Base-by-base conservation (phyloP, 2,113 vertebrate species). In the Henicopernis longicauda region DNA sequence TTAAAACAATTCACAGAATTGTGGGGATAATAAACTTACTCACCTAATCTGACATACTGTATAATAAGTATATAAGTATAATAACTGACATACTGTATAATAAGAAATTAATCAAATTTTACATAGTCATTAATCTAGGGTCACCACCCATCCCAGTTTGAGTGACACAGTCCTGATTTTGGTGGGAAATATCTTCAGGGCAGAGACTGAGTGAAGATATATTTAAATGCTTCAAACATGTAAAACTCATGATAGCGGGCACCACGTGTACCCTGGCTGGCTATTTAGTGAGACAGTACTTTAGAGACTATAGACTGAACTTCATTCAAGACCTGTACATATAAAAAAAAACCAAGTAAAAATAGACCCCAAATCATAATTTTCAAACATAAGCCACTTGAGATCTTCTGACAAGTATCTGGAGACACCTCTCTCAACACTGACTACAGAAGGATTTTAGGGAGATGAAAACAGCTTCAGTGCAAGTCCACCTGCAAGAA, bases 211-310 rank as follows among this genome's bases (percentile, higher is more conserved):
- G 52, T 15, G 44, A 86, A 67, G 13, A 82, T 72, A 85, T 72
- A 91, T 38, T 85, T 66, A 88, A 91, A 77, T 32, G 6, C 16
- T 54, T 49, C 13, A 54, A 74, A 62, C 9, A n/a, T 42, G 21
- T 61, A 57, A 74, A 91, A 71, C 9, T 29, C 40, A 17, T 18
- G 22, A 31, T 16, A 54, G 26, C 19, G 26, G 36, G 44, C 10
- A 72, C 18, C 70, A 31, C 0, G 0, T 31, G 55, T 65, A 67
- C 13, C 15, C 26, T 54, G 34, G 5, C 27, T 77, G 4, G 0
- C 7, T 70, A 6, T 34, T 61, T 65, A 62, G 27, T 34, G 31
- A 93, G 58, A 49, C 13, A 23, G 3, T 52, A 7, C 10, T 58
- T 83, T 38, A 61, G 69, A 91, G 27, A 47, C 16, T 55, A 27